A percentile compares a stretch with the other conserved stretches of the same genome.
Evolutionary conservation across 2,888 invertebrate genomes (phyloP).

Genomic region (Stratiomys singularior): DNA sequence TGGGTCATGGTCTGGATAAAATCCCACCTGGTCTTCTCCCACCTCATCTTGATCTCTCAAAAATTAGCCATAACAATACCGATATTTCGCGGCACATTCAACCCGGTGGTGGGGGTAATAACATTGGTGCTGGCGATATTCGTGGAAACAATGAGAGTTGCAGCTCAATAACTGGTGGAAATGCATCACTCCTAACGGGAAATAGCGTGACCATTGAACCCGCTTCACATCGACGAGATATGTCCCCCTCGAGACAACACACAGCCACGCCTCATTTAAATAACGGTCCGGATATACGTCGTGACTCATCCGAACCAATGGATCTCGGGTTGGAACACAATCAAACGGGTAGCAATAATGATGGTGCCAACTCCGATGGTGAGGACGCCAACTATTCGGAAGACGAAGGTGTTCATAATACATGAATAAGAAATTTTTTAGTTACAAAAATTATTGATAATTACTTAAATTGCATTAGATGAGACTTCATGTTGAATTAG

Average conservation of each 20-base stretch:
- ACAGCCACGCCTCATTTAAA: constrained; percentile 49
- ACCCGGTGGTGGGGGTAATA: constrained; percentile 12
- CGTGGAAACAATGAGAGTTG: constrained; percentile 15
- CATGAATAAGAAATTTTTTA: constrained; percentile 55
- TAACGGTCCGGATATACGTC: constrained; percentile 58
- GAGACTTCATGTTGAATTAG: constrained; percentile 21
- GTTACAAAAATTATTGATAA: constrained; percentile 44
- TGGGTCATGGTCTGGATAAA: constrained; percentile 70
- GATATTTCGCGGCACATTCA: constrained; percentile 24
- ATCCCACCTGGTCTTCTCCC: constrained; percentile 66
- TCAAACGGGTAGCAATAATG: constrained; percentile 63
- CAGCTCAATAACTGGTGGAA: constrained; percentile 52
- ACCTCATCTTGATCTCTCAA: constrained; percentile 64
- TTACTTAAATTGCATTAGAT: constrained; percentile 45
- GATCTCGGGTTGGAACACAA: constrained; percentile 63
- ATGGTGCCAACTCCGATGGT: constrained; percentile 61
- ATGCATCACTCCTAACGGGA: constrained; percentile 6
- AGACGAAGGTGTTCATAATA: constrained; percentile 64
- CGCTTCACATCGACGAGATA: constrained; percentile 59
- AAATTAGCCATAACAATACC: constrained; percentile 57
- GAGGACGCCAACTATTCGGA: constrained; percentile 64
- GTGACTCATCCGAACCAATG: constrained; percentile 64
- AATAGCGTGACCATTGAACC: constrained; percentile 61
- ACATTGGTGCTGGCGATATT: background rate
- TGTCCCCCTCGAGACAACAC: constrained; percentile 52